Evolutionary conservation across 2,797 vertebrate genomes (phyloP), one percentile per base, ranked within the genome.

Genomic region (Malurus leucopterus): DNA sequence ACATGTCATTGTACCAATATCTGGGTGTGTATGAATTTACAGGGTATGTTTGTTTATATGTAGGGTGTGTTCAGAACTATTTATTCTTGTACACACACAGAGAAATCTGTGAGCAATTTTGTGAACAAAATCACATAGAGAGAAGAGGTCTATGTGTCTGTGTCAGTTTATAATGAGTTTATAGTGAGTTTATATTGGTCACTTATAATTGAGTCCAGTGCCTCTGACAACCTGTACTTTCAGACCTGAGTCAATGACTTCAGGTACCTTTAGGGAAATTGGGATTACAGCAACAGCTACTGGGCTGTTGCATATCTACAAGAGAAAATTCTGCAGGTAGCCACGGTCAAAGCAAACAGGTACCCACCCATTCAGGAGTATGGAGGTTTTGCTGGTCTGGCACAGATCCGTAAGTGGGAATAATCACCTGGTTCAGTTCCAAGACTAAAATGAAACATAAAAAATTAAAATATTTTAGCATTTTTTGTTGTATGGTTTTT

Each of bases 301-400:
- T 41, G 27, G 27, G 26, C 7, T 43, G 29, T 5, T 83, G 63
- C 40, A 24, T 38, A 54, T 4, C 18, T 49, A 6, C 13, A 86
- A 0, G 2, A 65, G 41, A 61, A 53, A 59, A 65, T 34, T 70
- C 20, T 32, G 41, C 6, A 72, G 27, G 34, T 40, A 62, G 34
- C 26, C n/a, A 69, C 34, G 90, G 9, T 15, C 64, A 53, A 86
- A 84, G 51, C 34, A 50, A 85, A 90, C 63, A 76, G 77, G 43
- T 94, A 97, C 97, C 74, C 87, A 97, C 97, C 96, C 96, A 96
- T 57, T 97, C 96, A 13, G 97, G 95, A 64, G 72, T 79, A 36
- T 71, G 93, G 72, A 96, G 88, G 78, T 94, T 93, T 80, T 90
- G 95, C 82, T 97, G 96, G 58, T 74, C 95, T 0, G 91, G 90